phyloP scores from a whole-genome alignment of 1,140 invertebrate genomes.

The Cyclargus thomasi region DNA sequence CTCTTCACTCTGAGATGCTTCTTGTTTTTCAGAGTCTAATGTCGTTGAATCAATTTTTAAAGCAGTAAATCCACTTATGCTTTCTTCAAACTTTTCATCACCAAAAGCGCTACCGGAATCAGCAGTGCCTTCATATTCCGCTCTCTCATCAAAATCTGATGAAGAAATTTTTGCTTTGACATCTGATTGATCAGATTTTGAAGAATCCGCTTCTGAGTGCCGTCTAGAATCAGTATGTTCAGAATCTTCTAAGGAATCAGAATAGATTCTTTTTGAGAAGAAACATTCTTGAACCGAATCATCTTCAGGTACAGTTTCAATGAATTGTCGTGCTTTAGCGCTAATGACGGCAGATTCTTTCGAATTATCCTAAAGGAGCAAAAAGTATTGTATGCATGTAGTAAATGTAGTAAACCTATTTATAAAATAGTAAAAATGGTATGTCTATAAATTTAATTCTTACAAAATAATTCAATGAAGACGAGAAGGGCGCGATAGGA shows the following conservation, averaged over 20 bases:
- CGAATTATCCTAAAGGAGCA: constrained; percentile 42
- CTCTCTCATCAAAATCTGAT: constrained; percentile 69
- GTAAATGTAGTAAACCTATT: too few species aligned
- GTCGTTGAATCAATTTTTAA: constrained; percentile 52
- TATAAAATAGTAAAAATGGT: too few species aligned
- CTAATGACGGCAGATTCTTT: constrained; percentile 70
- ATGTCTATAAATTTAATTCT: too few species aligned
- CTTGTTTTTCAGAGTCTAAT: constrained; percentile 50
- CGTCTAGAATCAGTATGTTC: constrained; percentile 71
- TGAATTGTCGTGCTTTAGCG: constrained; percentile 72
- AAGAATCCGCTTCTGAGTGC: constrained; percentile 71
- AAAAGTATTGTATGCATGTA: too few species aligned
- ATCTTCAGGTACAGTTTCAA: constrained; percentile 74
- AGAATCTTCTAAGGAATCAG: constrained; percentile 72
- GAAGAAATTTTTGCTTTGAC: constrained; percentile 66
- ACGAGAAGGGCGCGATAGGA: too few species aligned
- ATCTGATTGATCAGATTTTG: constrained; percentile 73
- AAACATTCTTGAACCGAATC: constrained; percentile 74
- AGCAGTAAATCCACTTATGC: constrained; percentile 55
- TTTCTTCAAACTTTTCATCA: constrained; percentile 71
- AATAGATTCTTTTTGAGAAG: constrained; percentile 74
- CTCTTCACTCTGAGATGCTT: constrained; percentile 45
- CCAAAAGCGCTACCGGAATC: constrained; percentile 68
- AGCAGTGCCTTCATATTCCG: constrained; percentile 64
- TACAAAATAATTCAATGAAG: too few species aligned